These are phyloP conservation scores for Mormyrus proboscirostris DNA, from an alignment of 2,797 vertebrate genomes.

Conservation along the genomic window DNA sequence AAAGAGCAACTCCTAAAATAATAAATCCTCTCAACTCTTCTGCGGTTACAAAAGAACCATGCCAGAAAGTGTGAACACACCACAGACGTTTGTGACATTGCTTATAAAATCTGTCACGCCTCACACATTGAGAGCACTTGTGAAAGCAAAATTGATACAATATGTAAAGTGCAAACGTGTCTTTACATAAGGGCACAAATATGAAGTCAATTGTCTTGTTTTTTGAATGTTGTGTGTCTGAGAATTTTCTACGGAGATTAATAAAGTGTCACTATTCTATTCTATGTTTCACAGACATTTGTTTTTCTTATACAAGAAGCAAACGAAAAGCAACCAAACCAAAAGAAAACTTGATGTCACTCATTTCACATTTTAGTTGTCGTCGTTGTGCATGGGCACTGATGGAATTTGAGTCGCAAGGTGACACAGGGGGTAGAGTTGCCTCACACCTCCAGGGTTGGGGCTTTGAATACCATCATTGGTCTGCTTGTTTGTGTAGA, in stretches of 20 bases:
- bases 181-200: neutral
- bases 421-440: neutral
- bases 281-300: neutral
- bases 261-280: neutral
- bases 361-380: no score
- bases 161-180: neutral
- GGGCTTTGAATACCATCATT: neutral
- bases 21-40: conserved; percentile 56
- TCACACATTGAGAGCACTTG: neutral
- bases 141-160: neutral
- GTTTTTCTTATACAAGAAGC: no score
- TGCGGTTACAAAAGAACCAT: conserved; percentile 9
- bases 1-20: conserved; percentile 43
- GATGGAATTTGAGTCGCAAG: neutral
- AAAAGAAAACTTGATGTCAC: no score
- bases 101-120: neutral
- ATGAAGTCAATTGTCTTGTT: neutral
- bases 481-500: neutral
- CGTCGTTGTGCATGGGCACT: no score
- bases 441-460: neutral
- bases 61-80: neutral
- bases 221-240: neutral
- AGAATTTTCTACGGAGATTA: neutral
- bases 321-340: no score
- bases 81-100: neutral